Base-by-base conservation (phyloP, 2,797 vertebrate species). In the Percopsis omiscomaycus region DNA sequence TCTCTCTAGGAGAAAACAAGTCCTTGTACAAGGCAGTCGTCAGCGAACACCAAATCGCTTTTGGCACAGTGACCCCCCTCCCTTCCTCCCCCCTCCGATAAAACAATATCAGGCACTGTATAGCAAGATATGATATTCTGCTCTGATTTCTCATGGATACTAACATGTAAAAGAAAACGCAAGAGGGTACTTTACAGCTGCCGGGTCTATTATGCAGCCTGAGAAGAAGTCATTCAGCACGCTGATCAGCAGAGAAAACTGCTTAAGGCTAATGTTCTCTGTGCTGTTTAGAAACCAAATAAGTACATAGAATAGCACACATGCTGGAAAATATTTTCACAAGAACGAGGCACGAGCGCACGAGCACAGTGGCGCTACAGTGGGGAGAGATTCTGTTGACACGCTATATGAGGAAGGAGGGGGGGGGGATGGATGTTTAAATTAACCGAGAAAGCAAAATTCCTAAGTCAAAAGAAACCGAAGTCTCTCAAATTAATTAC, bases 201-300 rank as follows among this genome's bases (percentile, higher is more conserved):
- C 69, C 44, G 48, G 58, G 73, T 65, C 73, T 71, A 89, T 88
- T 88, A 88, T 78, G 68, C 49, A 80, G 65, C 66, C 69, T 86
- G 89, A 90, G 87, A 89, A 84, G 83, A 85, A 90, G 85, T 72
- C 86, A 88, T 90, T 93, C 85, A 90, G 78, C 16, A 65, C 75
- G 61, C 71, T 53, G 69, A 84, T 89, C 79, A 77, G 73, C 84
- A 74, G 74, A 70, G 78, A 86, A 89, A 91, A 88, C 69, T 77
- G 81, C 89, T 86, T 71, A 83, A 85, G 88, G 89, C 88, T 82
- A 90, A 92, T 90, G 88, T 89, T 92, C 88, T 88, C 74, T 79
- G 71, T 64, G 82, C 86, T 89, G 86, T 91, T 85, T 88, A 77
- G 82, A 88, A 88, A 88, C 84, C 83, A 89, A 89, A 91, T 80